Evolutionary conservation across 2,797 vertebrate species (phyloP), one percentile per base, ranked within the genome.

Genomic region (Gymnothorax reevesii): DNA sequence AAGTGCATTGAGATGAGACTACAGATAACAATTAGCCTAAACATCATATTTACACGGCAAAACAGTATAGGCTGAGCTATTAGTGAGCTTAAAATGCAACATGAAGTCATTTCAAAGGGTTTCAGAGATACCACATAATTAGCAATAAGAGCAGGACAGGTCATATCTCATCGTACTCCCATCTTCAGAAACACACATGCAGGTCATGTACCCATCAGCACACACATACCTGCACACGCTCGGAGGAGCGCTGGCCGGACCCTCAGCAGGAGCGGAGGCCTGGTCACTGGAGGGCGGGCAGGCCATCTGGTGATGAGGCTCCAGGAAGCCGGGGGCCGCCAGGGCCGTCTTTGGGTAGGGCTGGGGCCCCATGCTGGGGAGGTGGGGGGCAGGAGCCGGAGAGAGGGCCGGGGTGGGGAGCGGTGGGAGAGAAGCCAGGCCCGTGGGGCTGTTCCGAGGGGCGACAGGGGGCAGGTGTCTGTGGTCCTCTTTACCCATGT

Each of bases 191-290:
- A 73, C 27, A 73, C 69, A 12, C 27, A 73, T 10, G 13, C 7
- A 3, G 10, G 10, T 1, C 27, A 73, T 10, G 0, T 8, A 7
- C 66, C 2, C 22, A 1, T 7, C 1, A 7, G 12, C 60, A 2
- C 66, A 71, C 66, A 27, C n/a, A 27, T 8, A 99, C 98, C 98
- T 99, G 97, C 98, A 99, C 87, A 99, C 96, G 64, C 98, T 99
- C 80, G 98, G 97, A 1, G 98, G 97, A 7, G 98, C 97, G 62
- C 98, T 99, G 90, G 97, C 83, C 0, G 96, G 95, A 87, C 96
- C 95, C 0, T 98, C 97, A 75, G 94, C 93, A 2, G 91, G 92
- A n/a, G 95, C 91, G 64, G 96, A 92, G 17, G 95, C 94, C 8
- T 96, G 97, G 85, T 98, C 97, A 7, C 95, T 94, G 60, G 94